These are phyloP conservation scores for Pseudolaguvia tuberculata DNA, from an alignment of 2,113 vertebrate species.

Conservation along the genomic window DNA sequence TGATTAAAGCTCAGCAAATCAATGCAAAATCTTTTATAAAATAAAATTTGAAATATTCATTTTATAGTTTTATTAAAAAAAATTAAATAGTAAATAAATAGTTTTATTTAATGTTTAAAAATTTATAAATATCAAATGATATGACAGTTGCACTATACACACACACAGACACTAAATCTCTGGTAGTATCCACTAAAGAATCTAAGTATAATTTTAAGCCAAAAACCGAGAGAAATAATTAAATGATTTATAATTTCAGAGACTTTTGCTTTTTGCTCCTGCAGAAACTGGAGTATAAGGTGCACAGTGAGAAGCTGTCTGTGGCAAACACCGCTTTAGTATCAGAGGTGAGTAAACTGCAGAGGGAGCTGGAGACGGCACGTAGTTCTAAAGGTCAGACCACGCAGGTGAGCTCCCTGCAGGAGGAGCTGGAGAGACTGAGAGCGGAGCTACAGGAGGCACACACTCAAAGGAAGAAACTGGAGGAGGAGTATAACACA, in stretches of 20 bases:
- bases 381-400: constrained; percentile 53
- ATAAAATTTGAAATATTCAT: too few species aligned
- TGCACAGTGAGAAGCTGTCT: constrained; percentile 74
- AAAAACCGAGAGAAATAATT: too few species aligned
- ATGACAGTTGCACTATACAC: too few species aligned
- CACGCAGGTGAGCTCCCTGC: constrained; percentile 69
- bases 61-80: too few species aligned
- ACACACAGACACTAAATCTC: too few species aligned
- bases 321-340: constrained; percentile 49
- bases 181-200: too few species aligned
- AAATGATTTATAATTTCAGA: neutral
- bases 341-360: constrained; percentile 76
- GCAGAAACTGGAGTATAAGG: constrained; percentile 79
- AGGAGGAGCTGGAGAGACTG: constrained; percentile 75
- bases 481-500: constrained; percentile 72
- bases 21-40: too few species aligned
- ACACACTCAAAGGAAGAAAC: constrained; percentile 60
- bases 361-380: constrained; percentile 74
- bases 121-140: too few species aligned
- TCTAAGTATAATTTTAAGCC: too few species aligned
- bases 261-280: neutral
- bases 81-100: too few species aligned
- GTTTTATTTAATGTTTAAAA: too few species aligned
- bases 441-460: constrained; percentile 71
- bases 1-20: too few species aligned